Percentiles rank a stretch among this genome's conserved stretches.
phyloP scores from a whole-genome alignment of 2,113 vertebrate species.

The Laterallus jamaicensis region DNA sequence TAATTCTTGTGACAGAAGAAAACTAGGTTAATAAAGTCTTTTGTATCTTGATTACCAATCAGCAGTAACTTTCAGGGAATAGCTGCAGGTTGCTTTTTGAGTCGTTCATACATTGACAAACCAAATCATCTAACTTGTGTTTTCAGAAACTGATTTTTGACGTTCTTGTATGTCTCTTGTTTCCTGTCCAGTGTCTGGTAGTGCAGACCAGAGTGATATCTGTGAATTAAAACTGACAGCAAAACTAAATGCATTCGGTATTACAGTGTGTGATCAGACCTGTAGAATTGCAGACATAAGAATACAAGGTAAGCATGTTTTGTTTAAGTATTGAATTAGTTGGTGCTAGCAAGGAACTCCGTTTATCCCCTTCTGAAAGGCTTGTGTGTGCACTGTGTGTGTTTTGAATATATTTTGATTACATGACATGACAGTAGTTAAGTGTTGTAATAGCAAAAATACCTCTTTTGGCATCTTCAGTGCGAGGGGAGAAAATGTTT shows the following conservation, averaged over 20 bases:
- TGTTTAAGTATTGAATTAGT: background rate
- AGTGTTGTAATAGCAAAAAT: background rate
- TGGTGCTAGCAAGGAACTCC: background rate
- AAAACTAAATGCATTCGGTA: conserved; percentile 85
- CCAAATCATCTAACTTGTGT: background rate
- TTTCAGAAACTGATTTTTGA: background rate
- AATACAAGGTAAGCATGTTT: conserved; percentile 81
- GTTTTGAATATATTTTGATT: background rate
- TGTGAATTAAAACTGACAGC: conserved; percentile 85
- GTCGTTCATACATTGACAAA: background rate
- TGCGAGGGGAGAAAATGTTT: background rate
- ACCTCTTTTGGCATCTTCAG: background rate
- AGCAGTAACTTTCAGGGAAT: background rate
- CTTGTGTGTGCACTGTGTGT: background rate
- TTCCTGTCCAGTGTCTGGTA: conserved; percentile 59
- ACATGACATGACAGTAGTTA: background rate
- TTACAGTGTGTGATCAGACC: conserved; percentile 86
- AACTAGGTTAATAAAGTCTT: background rate
- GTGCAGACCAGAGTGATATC: conserved; percentile 60
- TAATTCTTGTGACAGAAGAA: background rate
- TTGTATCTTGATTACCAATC: background rate
- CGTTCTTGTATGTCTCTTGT: background rate
- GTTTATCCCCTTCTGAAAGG: background rate
- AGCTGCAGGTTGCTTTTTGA: background rate
- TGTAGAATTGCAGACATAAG: conserved; percentile 88